Conservation (phyloP, 1,140 invertebrate species). For the Onthophagus taurus region DNA sequence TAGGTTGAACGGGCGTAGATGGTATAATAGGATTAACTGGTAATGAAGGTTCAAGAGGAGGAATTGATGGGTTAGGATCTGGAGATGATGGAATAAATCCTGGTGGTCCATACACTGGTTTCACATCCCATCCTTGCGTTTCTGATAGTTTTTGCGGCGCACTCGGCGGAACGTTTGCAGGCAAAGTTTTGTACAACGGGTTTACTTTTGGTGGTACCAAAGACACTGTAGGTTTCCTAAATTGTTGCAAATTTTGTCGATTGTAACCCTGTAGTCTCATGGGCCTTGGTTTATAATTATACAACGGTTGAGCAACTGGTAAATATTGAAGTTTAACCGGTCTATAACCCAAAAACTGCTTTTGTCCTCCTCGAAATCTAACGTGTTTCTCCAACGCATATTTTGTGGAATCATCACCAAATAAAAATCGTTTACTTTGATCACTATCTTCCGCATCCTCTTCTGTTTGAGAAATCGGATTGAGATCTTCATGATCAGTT, state of each 20-base stretch:
- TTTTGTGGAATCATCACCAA: conserved; percentile 15
- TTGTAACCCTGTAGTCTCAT: no score
- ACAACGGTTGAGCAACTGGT: conserved; percentile 21
- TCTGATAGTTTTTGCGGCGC: conserved; percentile 1
- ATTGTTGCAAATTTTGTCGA: no score
- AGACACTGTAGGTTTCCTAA: conserved; percentile 4
- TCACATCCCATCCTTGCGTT: conserved; percentile 7
- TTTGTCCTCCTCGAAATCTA: conserved; percentile 21
- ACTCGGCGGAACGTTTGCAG: conserved; percentile 6
- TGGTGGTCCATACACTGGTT: not conserved
- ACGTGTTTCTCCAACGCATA: conserved; percentile 27
- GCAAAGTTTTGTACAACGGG: conserved; percentile 7
- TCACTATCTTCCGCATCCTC: conserved; percentile 20
- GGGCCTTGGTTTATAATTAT: not conserved
- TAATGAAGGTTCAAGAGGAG: not conserved
- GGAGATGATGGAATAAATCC: conserved; percentile 6
- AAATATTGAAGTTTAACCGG: conserved; percentile 23
- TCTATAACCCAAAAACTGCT: conserved; percentile 26
- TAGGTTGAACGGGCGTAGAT: not conserved
- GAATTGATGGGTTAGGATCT: conserved; percentile 2
- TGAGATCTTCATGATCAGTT: conserved; percentile 17
- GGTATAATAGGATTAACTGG: not conserved
- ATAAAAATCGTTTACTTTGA: conserved; percentile 32
- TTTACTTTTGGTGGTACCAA: conserved; percentile 5
- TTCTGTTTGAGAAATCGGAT: conserved; percentile 25